These are phyloP conservation scores for Chymomyza amoena DNA, from an alignment of 2,888 invertebrate genomes.

Conservation along the genomic window DNA sequence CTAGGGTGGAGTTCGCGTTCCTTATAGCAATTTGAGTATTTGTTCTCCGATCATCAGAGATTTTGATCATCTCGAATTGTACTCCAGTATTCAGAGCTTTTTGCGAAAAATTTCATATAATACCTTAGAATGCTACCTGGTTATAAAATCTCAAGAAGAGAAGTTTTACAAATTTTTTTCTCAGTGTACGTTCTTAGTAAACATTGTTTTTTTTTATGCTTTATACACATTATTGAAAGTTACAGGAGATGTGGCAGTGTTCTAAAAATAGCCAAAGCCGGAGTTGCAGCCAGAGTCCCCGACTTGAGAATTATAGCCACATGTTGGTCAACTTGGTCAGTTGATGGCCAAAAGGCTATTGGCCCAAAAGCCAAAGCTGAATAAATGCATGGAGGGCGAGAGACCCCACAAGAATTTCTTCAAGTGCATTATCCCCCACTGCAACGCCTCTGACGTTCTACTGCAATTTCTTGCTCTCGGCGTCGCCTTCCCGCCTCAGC, in stretches of 20 bases:
- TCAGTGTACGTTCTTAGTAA: background rate
- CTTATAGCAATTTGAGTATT: no score
- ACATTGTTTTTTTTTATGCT: background rate
- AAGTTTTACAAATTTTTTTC: no score
- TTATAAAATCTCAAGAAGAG: background rate
- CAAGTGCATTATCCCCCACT: background rate
- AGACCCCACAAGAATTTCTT: background rate
- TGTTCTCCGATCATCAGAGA: no score
- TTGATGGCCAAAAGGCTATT: conserved; percentile 11
- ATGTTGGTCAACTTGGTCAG: conserved; percentile 62
- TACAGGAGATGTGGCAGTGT: conserved; percentile 24
- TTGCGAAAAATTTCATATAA: no score
- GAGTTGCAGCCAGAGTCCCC: conserved; percentile 3
- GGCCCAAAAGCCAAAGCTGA: background rate
- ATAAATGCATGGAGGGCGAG: background rate
- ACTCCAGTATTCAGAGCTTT: no score
- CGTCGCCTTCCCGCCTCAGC: no score
- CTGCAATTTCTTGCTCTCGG: background rate
- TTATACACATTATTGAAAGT: conserved; percentile 25
- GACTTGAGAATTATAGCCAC: conserved; percentile 36
- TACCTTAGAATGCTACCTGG: no score
- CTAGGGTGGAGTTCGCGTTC: no score
- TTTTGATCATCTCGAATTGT: no score
- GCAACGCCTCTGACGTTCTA: background rate
- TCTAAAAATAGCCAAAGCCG: conserved; percentile 31